phyloP scores from a whole-genome alignment of 2,113 vertebrate genomes.

The Serinus canaria region DNA sequence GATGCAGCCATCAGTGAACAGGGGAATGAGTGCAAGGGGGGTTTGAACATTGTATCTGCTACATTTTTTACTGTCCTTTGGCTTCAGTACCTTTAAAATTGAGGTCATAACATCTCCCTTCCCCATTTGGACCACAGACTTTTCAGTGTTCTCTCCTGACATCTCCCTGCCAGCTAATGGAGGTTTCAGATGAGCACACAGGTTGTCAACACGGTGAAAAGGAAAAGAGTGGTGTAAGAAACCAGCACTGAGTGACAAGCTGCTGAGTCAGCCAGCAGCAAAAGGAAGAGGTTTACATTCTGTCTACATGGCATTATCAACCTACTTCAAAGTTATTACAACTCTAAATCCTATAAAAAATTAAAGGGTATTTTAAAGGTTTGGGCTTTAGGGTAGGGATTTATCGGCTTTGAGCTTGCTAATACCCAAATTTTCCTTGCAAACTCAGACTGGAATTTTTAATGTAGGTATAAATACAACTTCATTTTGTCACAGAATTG shows the following conservation, averaged over 20 bases:
- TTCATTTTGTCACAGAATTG: not conserved
- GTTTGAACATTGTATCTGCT: not conserved
- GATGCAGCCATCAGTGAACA: not conserved
- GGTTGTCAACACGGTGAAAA: not conserved
- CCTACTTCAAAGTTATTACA: not conserved
- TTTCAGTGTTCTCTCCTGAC: not conserved
- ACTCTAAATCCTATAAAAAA: not conserved
- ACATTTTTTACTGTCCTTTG: not conserved
- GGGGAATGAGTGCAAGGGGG: fast-evolving
- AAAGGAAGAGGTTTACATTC: not conserved
- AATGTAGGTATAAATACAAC: not conserved
- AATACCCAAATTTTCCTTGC: not conserved
- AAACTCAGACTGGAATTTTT: not conserved
- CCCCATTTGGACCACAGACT: not conserved
- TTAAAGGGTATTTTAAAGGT: not conserved
- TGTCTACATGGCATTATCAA: not conserved
- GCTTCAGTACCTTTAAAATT: not conserved
- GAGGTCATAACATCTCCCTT: not conserved
- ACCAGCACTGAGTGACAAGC: not conserved
- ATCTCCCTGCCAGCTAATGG: not conserved
- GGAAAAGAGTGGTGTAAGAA: not conserved
- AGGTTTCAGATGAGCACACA: not conserved
- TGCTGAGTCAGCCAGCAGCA: not conserved
- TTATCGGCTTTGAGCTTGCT: not conserved
- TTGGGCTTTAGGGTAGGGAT: not conserved